Conservation (phyloP, 2,113 vertebrate species). For the Acrocephalus arundinaceus region DNA sequence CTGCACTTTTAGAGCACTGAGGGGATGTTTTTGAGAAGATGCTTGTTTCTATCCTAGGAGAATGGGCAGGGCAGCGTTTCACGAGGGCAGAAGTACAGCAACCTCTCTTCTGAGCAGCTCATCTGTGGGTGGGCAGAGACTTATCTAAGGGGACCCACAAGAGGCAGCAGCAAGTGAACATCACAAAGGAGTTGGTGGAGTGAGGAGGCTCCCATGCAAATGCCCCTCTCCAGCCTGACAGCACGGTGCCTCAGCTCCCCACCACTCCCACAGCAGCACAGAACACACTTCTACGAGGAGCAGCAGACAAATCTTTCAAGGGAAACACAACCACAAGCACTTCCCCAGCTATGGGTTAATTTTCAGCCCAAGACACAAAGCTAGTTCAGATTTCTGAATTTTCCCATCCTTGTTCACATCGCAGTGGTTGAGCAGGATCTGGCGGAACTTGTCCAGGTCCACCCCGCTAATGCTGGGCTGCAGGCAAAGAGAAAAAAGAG, state of each 20-base stretch:
- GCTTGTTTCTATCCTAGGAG: background rate
- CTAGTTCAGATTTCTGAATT: constrained; percentile 93
- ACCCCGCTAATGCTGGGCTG: constrained; percentile 89
- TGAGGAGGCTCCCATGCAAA: background rate
- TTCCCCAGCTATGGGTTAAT: constrained; percentile 58
- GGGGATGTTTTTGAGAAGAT: background rate
- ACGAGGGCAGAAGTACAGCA: background rate
- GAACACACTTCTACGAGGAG: background rate
- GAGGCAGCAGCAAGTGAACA: background rate
- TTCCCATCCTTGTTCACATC: constrained; percentile 95
- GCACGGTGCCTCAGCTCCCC: background rate
- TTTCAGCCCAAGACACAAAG: constrained; percentile 92
- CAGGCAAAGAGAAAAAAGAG: background rate
- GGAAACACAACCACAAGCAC: background rate
- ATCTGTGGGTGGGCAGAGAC: background rate
- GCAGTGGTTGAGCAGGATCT: constrained; percentile 87
- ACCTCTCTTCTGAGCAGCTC: background rate
- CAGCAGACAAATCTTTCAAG: constrained; percentile 25
- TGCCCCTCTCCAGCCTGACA: background rate
- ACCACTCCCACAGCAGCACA: background rate
- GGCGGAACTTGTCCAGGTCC: constrained; percentile 90
- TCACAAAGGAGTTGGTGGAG: background rate
- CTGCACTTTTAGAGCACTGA: background rate
- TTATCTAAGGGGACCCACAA: background rate
- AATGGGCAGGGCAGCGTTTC: background rate